These are phyloP conservation scores for Euphysa ruthae DNA, from an alignment of 30 jellyfish, hydroid and myxozoan genomes.

Conservation along the genomic window DNA sequence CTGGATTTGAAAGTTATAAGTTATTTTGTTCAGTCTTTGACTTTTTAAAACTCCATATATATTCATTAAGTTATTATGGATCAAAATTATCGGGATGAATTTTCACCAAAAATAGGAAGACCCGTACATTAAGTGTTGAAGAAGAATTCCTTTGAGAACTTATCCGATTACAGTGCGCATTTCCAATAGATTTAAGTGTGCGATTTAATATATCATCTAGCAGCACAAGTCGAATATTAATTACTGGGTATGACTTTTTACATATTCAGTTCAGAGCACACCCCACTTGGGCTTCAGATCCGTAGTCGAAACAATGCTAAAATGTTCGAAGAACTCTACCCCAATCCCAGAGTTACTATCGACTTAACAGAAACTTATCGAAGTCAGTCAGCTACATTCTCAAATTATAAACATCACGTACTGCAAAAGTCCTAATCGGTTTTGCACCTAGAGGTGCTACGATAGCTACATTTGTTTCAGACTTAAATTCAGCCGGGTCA, in stretches of 20 bases:
- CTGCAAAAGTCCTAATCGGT: conserved; percentile 67
- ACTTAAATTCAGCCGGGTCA: conserved; percentile 40
- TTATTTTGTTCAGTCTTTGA: conserved; percentile 18
- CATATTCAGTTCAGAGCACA: too few relatives aligned
- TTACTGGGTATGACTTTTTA: too few relatives aligned
- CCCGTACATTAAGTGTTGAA: conserved; percentile 32
- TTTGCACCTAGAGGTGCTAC: too few relatives aligned
- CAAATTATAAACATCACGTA: conserved; percentile 40
- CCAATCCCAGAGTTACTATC: conserved; percentile 29
- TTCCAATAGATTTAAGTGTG: conserved; percentile 27
- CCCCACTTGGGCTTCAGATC: conserved; percentile 37
- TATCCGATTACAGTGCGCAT: conserved; percentile 25
- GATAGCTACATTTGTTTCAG: conserved; percentile 50
- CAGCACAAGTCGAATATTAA: too few relatives aligned
- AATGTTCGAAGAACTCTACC: conserved; percentile 14
- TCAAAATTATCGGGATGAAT: too few relatives aligned
- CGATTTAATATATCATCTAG: conserved; percentile 4
- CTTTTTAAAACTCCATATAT: too few relatives aligned
- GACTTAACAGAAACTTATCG: conserved; percentile 35
- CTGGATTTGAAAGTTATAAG: conserved; percentile 13
- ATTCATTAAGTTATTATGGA: too few relatives aligned
- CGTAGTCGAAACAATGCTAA: neutral
- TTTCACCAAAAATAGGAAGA: conserved; percentile 10
- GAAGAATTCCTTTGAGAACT: conserved; percentile 31
- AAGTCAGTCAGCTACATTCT: conserved; percentile 44